Conservation (phyloP, 2,888 invertebrate species). For the Mechanitis mazaeus region DNA sequence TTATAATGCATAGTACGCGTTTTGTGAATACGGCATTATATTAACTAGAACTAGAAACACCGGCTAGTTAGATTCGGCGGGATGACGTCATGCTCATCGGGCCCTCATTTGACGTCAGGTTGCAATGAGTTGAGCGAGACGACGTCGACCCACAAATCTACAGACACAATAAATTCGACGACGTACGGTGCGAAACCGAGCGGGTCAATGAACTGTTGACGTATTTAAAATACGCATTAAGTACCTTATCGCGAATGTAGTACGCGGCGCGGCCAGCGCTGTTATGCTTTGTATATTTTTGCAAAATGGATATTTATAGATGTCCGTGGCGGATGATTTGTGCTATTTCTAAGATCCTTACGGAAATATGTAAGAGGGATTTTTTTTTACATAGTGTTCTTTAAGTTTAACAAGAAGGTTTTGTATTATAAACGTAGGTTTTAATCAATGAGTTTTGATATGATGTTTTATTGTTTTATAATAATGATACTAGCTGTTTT, state of each 20-base stretch:
- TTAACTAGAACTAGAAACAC: constrained; percentile 65
- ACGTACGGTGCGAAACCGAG: constrained; percentile 65
- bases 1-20: constrained; percentile 60
- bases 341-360: constrained; percentile 57
- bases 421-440: background rate
- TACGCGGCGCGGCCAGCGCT: constrained; percentile 58
- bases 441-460: background rate
- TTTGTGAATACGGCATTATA: constrained; percentile 55
- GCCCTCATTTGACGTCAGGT: constrained; percentile 69
- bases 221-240: constrained; percentile 73
- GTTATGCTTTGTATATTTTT: constrained; percentile 59
- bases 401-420: constrained; percentile 8
- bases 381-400: constrained; percentile 16
- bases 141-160: constrained; percentile 73
- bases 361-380: constrained; percentile 42
- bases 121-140: constrained; percentile 29
- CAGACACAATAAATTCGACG: constrained; percentile 74
- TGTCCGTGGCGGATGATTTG: constrained; percentile 64
- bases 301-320: constrained; percentile 71
- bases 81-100: constrained; percentile 67
- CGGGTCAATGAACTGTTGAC: constrained; percentile 73
- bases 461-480: constrained; percentile 16
- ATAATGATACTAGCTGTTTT: constrained; percentile 10
- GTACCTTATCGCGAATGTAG: constrained; percentile 72
- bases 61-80: constrained; percentile 59